Base-by-base conservation (phyloP, 2,113 vertebrate genomes). In the Nothoprocta perdicaria region DNA sequence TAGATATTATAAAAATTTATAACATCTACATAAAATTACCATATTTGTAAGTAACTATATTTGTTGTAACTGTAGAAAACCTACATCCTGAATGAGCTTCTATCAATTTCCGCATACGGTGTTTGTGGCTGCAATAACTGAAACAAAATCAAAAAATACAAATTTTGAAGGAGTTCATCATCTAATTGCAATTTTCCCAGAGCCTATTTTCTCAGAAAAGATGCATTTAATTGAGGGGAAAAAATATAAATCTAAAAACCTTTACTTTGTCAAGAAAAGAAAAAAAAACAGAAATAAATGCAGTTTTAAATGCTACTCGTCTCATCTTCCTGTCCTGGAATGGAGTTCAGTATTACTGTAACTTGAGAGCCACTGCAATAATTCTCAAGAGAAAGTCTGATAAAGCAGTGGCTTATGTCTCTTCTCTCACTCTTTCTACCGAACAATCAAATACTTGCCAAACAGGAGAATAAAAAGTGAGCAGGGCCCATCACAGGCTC, bases 401-500 rank as follows among this genome's bases (percentile, higher is more conserved):
- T 55, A 68, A 21, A 1, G 6, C 62, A 60, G 31, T 2, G 3
- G 21, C 2, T 0, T 50, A 21, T 1, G 1, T 53, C 53, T 66
- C 48, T 38, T 76, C 35, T n/a, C 48, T 61, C 65, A 41, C 23
- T 16, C 45, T 21, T 88, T 72, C 58, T 81, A 48, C 53, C 53
- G n/a, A 63, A 48, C 7, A 52, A 53, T 3, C 12, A 18, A 81
- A 26, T 13, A n/a, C 0, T 58, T 7, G 21, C 14, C 58, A 31
- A 90, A 74, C 5, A 74, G 12, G 38, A 74, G 80, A 89, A 90
- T 16, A 68, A 93, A 93, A 73, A 57, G 10, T 50, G 58, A 79
- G 4, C 4, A 17, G 26, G 33, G 22, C 27, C 21, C 38, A 60
- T 15, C 48, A 53, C 4, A 35, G 14, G n/a, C 35, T 78, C 50